These are phyloP conservation scores for Aromia moschata DNA, from an alignment of 2,888 invertebrate species.

Conservation along the genomic window DNA sequence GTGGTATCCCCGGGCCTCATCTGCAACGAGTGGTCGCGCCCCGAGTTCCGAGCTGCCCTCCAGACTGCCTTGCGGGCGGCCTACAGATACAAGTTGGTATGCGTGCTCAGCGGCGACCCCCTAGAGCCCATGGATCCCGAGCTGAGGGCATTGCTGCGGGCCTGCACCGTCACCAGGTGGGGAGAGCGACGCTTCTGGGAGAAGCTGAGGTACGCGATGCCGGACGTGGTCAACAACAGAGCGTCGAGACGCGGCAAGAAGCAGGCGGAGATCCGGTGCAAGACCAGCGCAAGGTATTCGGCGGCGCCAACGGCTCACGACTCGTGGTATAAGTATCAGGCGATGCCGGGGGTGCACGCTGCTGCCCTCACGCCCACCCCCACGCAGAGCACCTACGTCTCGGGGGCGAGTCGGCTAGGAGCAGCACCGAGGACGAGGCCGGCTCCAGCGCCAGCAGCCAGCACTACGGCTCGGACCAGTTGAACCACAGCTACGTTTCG, in stretches of 20 bases:
- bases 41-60: slow-evolving; percentile 83
- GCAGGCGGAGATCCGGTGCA: slow-evolving; percentile 67
- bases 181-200: slow-evolving; percentile 88
- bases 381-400: slow-evolving; percentile 69
- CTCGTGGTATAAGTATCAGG: slow-evolving; percentile 76
- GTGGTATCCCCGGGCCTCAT: slow-evolving; percentile 84
- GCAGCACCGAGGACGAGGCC: slow-evolving; percentile 67
- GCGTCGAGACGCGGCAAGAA: slow-evolving; percentile 66
- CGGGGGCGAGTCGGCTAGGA: slow-evolving; percentile 67
- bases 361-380: slow-evolving; percentile 68
- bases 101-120: slow-evolving; percentile 74
- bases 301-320: slow-evolving; percentile 78
- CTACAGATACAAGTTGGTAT: slow-evolving; percentile 70
- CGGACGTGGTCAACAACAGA: slow-evolving; percentile 74
- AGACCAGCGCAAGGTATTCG: slow-evolving; percentile 72
- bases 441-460: slow-evolving; percentile 66
- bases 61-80: slow-evolving; percentile 78
- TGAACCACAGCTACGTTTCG: slow-evolving; percentile 76
- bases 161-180: slow-evolving; percentile 77
- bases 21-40: slow-evolving; percentile 83
- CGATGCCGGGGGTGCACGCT: slow-evolving; percentile 68
- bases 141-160: slow-evolving; percentile 75
- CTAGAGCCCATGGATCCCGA: slow-evolving; percentile 79
- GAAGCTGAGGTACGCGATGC: slow-evolving; percentile 78
- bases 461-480: slow-evolving; percentile 72